These are phyloP conservation scores for Alethe diademata DNA, from an alignment of 2,113 vertebrate genomes.

Conservation along the genomic window DNA sequence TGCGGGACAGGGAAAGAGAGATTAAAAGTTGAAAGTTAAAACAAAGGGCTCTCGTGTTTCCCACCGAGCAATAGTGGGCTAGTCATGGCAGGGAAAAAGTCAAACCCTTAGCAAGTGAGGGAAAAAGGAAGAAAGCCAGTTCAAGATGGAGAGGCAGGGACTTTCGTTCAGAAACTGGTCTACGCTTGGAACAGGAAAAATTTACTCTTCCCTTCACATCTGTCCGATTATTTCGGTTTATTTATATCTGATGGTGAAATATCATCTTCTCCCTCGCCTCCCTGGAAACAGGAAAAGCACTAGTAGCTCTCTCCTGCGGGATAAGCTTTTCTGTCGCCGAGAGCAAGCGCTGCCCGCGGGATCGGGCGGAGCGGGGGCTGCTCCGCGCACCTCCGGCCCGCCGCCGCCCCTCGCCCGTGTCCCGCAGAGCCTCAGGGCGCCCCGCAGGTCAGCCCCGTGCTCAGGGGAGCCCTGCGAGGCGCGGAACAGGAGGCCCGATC, in stretches of 20 bases:
- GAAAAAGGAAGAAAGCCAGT: neutral
- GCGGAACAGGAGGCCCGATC: neutral
- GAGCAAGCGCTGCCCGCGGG: neutral
- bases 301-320: neutral
- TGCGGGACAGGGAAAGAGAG: neutral
- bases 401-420: neutral
- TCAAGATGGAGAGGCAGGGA: neutral
- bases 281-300: neutral
- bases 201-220: neutral
- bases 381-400: neutral
- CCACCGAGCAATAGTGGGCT: neutral
- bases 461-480: neutral
- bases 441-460: neutral
- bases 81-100: neutral
- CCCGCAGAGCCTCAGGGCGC: neutral
- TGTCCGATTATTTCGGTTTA: neutral
- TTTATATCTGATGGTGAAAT: slow-evolving; percentile 9
- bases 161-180: slow-evolving; percentile 16
- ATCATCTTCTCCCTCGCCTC: neutral
- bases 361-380: neutral
- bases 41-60: slow-evolving; percentile 20
- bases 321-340: neutral
- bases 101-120: neutral
- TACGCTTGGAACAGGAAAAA: neutral
- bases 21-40: neutral